Percentiles rank a stretch among this genome's conserved stretches.
phyloP scores from a whole-genome alignment of 1,140 invertebrate species.

The Pseudomyrmex sp. region DNA sequence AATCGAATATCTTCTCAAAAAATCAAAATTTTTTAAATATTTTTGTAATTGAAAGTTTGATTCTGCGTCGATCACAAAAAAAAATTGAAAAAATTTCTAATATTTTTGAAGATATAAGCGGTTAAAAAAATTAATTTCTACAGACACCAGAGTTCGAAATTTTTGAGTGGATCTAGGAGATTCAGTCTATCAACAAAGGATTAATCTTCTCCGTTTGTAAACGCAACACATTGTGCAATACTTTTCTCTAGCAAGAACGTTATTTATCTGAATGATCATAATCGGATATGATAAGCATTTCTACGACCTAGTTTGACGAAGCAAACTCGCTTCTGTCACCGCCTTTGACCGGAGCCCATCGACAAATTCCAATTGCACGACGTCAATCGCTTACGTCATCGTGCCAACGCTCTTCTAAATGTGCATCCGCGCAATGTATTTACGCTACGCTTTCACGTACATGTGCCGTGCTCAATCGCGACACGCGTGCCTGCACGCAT shows the following conservation, averaged over 20 bases:
- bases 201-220: no score
- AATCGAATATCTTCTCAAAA: no score
- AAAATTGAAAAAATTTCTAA: no score
- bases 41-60: no score
- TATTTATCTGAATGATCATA: not conserved
- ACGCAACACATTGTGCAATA: no score
- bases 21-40: no score
- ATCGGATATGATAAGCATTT: constrained; percentile 1
- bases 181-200: no score
- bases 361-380: constrained; percentile 45
- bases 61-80: no score
- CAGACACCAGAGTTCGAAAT: no score
- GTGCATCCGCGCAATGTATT: constrained; percentile 34
- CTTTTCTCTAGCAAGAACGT: not conserved
- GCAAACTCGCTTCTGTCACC: constrained; percentile 23
- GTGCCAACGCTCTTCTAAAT: constrained; percentile 7
- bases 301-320: not conserved
- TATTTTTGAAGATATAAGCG: no score
- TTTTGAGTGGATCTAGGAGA: no score
- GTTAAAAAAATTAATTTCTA: no score
- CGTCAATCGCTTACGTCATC: constrained; percentile 63
- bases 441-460: constrained; percentile 20
- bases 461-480: constrained; percentile 19
- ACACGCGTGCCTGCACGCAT: constrained; percentile 65
- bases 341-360: constrained; percentile 62